Conservation (phyloP, 1,140 invertebrate genomes). For the Aphelinus atriplicis region DNA sequence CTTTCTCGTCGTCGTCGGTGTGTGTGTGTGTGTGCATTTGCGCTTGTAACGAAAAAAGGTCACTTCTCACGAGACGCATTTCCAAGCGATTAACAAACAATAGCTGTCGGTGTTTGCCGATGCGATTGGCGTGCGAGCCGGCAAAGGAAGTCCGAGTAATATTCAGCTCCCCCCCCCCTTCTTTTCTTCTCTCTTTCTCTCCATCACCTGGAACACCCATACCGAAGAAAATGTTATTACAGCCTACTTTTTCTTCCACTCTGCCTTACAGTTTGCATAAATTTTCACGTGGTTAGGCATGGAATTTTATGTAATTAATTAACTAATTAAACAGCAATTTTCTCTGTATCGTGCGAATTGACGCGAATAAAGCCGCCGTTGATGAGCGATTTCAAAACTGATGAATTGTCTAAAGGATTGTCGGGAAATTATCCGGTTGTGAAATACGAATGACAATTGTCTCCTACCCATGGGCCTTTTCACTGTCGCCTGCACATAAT, state of each 20-base stretch:
- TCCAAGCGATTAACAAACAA: constrained; percentile 40
- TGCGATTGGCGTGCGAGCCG: constrained; percentile 22
- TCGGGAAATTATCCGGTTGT: no score
- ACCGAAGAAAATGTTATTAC: constrained; percentile 17
- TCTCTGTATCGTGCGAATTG: no score
- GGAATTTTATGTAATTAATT: no score
- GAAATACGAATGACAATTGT: no score
- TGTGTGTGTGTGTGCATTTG: neutral
- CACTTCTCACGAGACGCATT: constrained; percentile 25
- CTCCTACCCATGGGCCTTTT: constrained; percentile 42
- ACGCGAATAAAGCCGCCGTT: no score
- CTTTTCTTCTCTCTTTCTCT: neutral
- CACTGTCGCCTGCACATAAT: constrained; percentile 57
- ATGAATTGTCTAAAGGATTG: no score
- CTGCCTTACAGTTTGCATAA: neutral
- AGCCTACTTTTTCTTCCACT: neutral
- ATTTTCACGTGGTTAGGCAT: neutral
- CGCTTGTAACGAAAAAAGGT: constrained; percentile 13
- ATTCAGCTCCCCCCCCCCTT: constrained; percentile 12
- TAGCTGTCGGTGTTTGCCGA: constrained; percentile 18
- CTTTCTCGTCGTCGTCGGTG: neutral
- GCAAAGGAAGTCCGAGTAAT: constrained; percentile 30
- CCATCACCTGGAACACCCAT: neutral
- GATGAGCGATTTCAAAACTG: no score
- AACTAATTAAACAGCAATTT: no score